These are phyloP conservation scores for Ammodramus savannarum DNA, from an alignment of 2,113 vertebrate species.

Conservation along the genomic window DNA sequence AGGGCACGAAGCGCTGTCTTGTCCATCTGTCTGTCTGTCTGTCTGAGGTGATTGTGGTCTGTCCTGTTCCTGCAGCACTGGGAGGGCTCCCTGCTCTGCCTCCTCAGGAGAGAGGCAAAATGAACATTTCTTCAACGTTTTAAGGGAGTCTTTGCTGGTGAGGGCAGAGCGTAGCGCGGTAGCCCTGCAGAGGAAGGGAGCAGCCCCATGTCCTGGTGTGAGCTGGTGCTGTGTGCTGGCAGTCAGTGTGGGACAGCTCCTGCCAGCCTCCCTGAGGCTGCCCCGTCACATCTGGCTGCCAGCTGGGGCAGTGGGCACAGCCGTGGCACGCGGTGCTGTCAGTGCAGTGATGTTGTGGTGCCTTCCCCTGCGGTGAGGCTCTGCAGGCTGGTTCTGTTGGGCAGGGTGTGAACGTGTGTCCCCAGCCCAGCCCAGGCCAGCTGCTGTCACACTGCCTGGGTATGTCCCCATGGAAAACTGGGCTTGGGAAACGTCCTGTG, in stretches of 20 bases:
- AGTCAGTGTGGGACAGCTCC: background rate
- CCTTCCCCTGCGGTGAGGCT: background rate
- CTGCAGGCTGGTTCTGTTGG: background rate
- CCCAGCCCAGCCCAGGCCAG: background rate
- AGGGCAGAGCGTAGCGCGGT: fast-evolving
- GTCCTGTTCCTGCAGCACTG: background rate
- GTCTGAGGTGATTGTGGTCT: background rate
- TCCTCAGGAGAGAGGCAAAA: background rate
- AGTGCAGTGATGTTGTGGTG: fast-evolving
- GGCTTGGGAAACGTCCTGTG: fast-evolving
- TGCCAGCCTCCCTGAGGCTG: fast-evolving
- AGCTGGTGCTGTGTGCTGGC: background rate
- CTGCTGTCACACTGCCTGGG: fast-evolving
- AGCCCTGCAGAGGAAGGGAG: background rate
- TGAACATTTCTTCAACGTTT: background rate
- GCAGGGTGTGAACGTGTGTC: fast-evolving
- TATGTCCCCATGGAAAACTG: fast-evolving
- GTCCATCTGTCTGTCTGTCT: background rate
- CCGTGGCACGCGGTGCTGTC: fast-evolving
- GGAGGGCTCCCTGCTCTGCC: background rate
- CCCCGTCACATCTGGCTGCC: fast-evolving
- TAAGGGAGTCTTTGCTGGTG: fast-evolving
- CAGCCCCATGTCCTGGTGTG: fast-evolving
- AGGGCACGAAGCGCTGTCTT: background rate
- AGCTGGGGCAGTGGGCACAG: background rate